A percentile compares a stretch with the other conserved stretches of the same genome.
Conservation (phyloP, 2,888 invertebrate genomes). For the Escarpia spicata region DNA sequence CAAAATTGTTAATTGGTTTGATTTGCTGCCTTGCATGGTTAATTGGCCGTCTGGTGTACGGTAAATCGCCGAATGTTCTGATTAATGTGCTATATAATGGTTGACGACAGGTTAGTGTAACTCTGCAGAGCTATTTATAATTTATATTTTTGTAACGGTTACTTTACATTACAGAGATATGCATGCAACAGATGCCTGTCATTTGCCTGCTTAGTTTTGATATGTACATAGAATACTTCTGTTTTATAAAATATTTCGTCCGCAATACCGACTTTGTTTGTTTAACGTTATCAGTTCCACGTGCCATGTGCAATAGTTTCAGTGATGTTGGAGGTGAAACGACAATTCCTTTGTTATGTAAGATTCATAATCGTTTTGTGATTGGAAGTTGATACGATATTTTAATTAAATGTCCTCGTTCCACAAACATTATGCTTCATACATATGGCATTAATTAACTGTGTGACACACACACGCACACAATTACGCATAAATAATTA, state of each 20-base stretch:
- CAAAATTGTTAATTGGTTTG: background rate
- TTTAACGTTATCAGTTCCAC: background rate
- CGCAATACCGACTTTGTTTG: background rate
- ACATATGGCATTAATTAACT: too few relatives aligned
- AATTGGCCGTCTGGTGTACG: background rate
- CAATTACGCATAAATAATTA: too few relatives aligned
- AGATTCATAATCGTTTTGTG: too few relatives aligned
- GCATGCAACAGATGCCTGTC: background rate
- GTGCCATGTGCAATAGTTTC: background rate
- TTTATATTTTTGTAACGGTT: slow-evolving; percentile 16
- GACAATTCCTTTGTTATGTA: too few relatives aligned
- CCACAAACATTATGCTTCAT: too few relatives aligned
- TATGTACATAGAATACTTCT: slow-evolving; percentile 16
- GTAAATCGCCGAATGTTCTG: background rate
- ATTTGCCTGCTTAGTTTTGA: background rate
- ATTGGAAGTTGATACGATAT: too few relatives aligned
- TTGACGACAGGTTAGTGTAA: background rate
- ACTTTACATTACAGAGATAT: slow-evolving; percentile 16
- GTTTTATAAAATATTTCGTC: slow-evolving; percentile 16
- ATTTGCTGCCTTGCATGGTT: background rate
- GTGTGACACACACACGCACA: too few relatives aligned
- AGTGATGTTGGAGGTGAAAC: background rate
- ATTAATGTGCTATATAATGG: background rate
- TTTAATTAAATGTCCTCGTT: too few relatives aligned
- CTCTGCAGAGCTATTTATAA: slow-evolving; percentile 7